phyloP scores from a whole-genome alignment of 35 echinoderm and acorn worm genomes.

The Ophioderma brevispina region DNA sequence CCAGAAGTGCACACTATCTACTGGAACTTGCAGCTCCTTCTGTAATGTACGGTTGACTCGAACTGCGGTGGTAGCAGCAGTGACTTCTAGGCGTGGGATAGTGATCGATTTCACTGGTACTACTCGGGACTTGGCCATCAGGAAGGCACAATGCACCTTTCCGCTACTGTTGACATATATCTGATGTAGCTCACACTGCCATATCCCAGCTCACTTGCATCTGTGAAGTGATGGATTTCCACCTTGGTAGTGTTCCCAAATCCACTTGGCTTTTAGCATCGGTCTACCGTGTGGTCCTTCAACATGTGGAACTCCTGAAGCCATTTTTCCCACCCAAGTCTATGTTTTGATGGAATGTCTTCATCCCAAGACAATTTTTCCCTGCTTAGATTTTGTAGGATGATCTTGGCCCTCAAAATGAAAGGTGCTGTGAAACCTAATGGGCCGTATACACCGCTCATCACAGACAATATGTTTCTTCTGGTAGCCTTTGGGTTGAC shows the following conservation, averaged over 20 bases:
- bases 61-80: constrained; percentile 38
- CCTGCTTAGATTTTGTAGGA: constrained; percentile 52
- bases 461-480: constrained; percentile 40
- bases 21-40: constrained; percentile 29
- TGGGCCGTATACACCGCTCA: constrained; percentile 64
- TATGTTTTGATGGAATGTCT: constrained; percentile 12
- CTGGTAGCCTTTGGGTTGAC: constrained; percentile 26
- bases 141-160: constrained; percentile 52
- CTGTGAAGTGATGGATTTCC: no score
- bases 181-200: constrained; percentile 55
- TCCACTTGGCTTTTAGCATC: constrained; percentile 42
- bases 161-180: constrained; percentile 10
- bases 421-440: constrained; percentile 53
- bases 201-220: constrained; percentile 37
- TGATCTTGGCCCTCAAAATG: constrained; percentile 47
- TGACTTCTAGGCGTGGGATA: constrained; percentile 31
- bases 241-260: constrained; percentile 48
- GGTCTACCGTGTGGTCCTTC: constrained; percentile 17
- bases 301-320: constrained; percentile 44
- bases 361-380: constrained; percentile 60
- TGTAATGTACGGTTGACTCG: constrained; percentile 1
- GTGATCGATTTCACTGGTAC: constrained; percentile 45
- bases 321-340: constrained; percentile 53
- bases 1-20: constrained; percentile 42
- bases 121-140: constrained; percentile 51